Base-by-base conservation (phyloP, 2,113 vertebrate genomes). In the Mobula hypostoma region DNA sequence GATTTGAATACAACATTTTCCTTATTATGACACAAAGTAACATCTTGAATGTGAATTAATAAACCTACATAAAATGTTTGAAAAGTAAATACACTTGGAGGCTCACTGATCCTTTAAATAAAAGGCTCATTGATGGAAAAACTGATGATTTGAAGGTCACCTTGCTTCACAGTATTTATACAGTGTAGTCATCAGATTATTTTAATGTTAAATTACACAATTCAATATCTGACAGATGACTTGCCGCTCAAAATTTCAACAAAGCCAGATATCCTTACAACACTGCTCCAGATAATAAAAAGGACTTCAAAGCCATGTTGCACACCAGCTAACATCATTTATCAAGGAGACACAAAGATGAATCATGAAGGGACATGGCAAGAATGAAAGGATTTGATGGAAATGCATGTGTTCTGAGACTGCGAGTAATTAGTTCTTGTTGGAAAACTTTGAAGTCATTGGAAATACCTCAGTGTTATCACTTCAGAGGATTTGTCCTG, bases 371-470 rank as follows among this genome's bases (percentile, higher is more conserved):
- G 14, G 90, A 40, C 87, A n/a, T 68, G 63, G 87, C 63, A 68
- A 91, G 56, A 48, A 93, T 76, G 91, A 93, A 93, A 48, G 91
- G 91, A 93, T 93, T 70, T 93, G 70, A 93, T 72, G 66, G 91
- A 93, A 93, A 93, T 74, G 91, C 56, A 56, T 48, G 48, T 6
- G 36, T 70, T 27, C 7, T 27, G 70, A 93, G 68, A 93, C 72
- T 48, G 40, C 36, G 29, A 74, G 91, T 24, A 93, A 93, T 93
- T 93, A 40, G 91, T 74, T 93, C 70, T 76, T 74, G 68, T 48
- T 93, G 68, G 66, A 40, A 56, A 72, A 93, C 91, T 93, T 93
- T 93, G 68, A 93, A 93, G 68, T 93, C 68, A 29, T 32, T 56
- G 72, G n/a, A 93, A 48, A 48, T 48, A 48, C 48, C 48, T 48